Evolutionary conservation across 2,888 invertebrate species (phyloP), one percentile per base, ranked within the genome.

Genomic region (Mylabris sibirica): DNA sequence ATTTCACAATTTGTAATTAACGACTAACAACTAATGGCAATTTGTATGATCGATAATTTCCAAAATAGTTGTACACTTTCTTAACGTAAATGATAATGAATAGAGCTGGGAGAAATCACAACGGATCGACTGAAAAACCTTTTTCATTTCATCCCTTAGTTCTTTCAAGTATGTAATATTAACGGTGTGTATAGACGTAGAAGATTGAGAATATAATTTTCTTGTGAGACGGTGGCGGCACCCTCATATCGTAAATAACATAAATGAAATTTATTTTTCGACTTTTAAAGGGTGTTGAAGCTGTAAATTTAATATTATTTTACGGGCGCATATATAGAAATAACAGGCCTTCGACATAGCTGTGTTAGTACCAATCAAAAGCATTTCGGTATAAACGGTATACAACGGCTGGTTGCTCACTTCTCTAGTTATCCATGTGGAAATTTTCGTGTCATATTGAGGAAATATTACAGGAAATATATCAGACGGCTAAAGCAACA

Each of bases 221-320:
- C 20, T 8, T 11, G 20, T 20, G 49, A 49, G 59, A 60, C 59
- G 49, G 49, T 20, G 59, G 49, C 59, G 49, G 69, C 4, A 17
- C 17, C 17, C 17, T 44, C 38, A 9, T 60, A 24, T 66, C 65
- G 68, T 70, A 72, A 68, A 72, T 70, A 70, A 66, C 68, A 38
- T 62, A 70, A 67, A 70, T 64, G 62, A 65, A 72, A 72, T 65
- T 70, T 67, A 72, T 64, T 68, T 67, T 66, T 68, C 70, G 71
- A 76, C 71, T 71, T 73, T 76, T 73, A 69, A 72, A 73, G 71
- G 75, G 75, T 72, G 75, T 65, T 67, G 72, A 72, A 71, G 74
- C 74, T 71, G 77, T 75, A 76, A 76, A 77, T 75, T 77, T 76
- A 74, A 77, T 77, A 77, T 74, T 75, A 74, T 76, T 76, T 75